These are phyloP conservation scores for Ostrea edulis DNA, from an alignment of 1,140 invertebrate species.

Conservation along the genomic window DNA sequence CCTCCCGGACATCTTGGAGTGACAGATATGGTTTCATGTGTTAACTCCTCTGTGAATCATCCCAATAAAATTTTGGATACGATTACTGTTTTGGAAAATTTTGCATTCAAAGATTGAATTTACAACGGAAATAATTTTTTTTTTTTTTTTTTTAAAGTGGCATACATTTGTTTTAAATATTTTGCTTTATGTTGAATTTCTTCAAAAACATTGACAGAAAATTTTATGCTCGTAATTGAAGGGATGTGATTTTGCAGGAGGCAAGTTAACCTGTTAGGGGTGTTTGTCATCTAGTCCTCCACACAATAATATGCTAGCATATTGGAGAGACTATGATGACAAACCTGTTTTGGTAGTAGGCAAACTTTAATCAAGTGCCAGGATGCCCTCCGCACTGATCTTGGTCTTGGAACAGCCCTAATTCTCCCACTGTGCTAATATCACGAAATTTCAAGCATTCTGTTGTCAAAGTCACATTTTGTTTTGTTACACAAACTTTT, in stretches of 20 bases:
- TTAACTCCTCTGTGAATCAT: conserved; percentile 29
- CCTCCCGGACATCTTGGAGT: conserved; percentile 60
- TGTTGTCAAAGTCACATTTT: conserved; percentile 12
- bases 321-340: conserved; percentile 29
- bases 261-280: conserved; percentile 12
- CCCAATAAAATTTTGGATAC: neutral
- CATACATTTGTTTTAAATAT: no score
- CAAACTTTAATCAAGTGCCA: conserved; percentile 47
- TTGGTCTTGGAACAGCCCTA: conserved; percentile 57
- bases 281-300: conserved; percentile 5
- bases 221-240: no score
- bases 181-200: no score
- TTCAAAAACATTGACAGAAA: no score
- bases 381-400: conserved; percentile 59
- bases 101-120: neutral
- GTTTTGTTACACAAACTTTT: neutral
- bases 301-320: conserved; percentile 23
- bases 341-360: conserved; percentile 35
- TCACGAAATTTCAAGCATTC: conserved; percentile 32
- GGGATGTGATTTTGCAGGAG: conserved; percentile 1
- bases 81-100: neutral
- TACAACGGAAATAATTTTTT: no score
- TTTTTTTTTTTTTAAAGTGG: no score
- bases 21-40: conserved; percentile 54
- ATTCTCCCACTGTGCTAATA: conserved; percentile 46